Evolutionary conservation across 1,140 invertebrate species (phyloP), one percentile per base, ranked within the genome.

Genomic region (Chrysoperla carnea): DNA sequence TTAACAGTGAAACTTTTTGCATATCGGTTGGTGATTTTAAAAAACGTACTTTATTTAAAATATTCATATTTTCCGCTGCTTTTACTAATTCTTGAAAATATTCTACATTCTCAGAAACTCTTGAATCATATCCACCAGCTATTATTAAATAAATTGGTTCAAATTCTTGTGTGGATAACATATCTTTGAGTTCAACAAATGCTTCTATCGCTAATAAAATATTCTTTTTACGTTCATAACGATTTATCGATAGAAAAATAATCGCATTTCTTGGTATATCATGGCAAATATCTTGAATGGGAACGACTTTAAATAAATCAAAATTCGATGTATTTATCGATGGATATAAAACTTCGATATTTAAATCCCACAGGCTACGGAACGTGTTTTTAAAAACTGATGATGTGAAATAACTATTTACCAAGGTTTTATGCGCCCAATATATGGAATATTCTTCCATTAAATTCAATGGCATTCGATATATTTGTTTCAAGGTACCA

Each of bases 161-260:
- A 60, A 72, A 84, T 47, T 76, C 66, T 29, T 68, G 51, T 17
- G 64, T 49, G 36, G 58, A 57, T 13, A 81, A 44, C 23, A 62
- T 56, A 29, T 66, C 54, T 51, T 72, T 69, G 28, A 87, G 63
- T 44, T 78, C 61, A 52, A 78, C 72, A 42, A 98, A 70, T 9
- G 88, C 77, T 50, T 80, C 59, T 35, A 99, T 65, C 0, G 91
- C 90, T 12, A 99, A 59, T 12, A 67, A 65, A 6, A 99, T 64
- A 60, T 95, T 88, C 63, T 99, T 99, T 57, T 99, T 99, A 8
- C 87, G 73, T 58, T 99, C 95, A 64, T 91, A 99, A 51, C 96
- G 74, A 67, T 99, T 99, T 43, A 99, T 83, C 0, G 94, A 98
- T 2, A 99, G 61, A 54, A 97, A 85, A 36, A 88, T 57, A 52